Evolutionary conservation across 2,888 invertebrate species (phyloP), one percentile per base, ranked within the genome.

Genomic region (Lithodes maja): DNA sequence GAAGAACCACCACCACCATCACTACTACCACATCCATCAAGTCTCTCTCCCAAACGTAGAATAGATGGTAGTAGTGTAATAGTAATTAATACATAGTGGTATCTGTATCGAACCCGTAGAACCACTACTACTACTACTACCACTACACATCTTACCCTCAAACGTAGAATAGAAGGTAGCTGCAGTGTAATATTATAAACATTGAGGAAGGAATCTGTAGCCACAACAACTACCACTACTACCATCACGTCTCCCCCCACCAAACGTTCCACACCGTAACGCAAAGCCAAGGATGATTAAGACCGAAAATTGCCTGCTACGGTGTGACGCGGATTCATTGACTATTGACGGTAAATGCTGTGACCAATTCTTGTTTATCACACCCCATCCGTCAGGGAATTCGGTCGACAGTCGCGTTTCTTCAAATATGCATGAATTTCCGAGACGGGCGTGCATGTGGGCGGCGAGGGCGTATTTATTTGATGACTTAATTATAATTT

Each of bases 311-410:
- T 53, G 85, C 15, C 33, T 54, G 84, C 71, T 61, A 88, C 88
- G 88, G 49, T 79, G 79, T 55, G 88, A 88, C 84, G 75, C 33
- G 68, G 53, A 87, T 83, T 78, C 78, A 87, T 87, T 5, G 83
- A 68, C 87, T 87, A 87, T 87, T 83, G 87, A 87, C 87, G 83
- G 77, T 87, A 87, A 87, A 83, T 78, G 82, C 77, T 87, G 87
- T 78, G 77, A 68, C 87, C 87, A 87, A 87, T 87, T 77, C 33
- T 78, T 83, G 83, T 69, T 87, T 53, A 87, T 78, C 83, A 78
- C 87, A 87, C 87, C 69, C 87, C 54, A 83, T 87, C 87, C 68
- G 53, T 83, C 71, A 77, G 52, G 68, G 87, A 87, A 87, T 87
- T 87, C 77, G 87, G 61, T 61, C 7, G 61, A 61, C 61, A 12